These are phyloP conservation scores for Eudorcas thomsonii DNA, from an alignment of 2,113 vertebrate genomes.

Conservation along the genomic window DNA sequence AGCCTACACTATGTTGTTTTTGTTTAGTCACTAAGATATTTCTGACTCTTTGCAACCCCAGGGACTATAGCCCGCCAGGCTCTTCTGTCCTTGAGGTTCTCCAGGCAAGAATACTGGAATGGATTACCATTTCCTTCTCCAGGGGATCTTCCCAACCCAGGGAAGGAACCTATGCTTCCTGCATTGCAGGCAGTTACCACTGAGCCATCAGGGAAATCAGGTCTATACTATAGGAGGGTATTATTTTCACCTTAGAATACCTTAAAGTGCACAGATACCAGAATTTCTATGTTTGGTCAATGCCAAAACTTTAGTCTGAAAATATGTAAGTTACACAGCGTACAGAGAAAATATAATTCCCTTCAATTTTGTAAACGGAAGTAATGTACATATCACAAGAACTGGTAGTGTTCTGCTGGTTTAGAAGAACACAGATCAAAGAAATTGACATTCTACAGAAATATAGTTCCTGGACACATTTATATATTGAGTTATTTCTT, in stretches of 20 bases:
- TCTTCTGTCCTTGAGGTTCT: not conserved
- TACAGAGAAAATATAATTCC: not conserved
- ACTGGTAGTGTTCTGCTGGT: conserved; percentile 26
- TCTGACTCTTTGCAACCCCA: not conserved
- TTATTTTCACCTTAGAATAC: not conserved
- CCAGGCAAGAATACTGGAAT: not conserved
- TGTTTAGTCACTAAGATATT: not conserved
- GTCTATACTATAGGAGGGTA: not conserved
- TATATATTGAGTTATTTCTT: conserved; percentile 11
- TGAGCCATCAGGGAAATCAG: not conserved
- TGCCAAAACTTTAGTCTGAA: not conserved
- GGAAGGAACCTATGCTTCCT: not conserved
- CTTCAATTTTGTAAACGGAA: conserved; percentile 32
- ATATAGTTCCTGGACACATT: conserved; percentile 44
- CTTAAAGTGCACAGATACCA: not conserved
- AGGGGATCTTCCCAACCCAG: not conserved
- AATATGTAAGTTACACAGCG: not conserved
- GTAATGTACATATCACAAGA: conserved; percentile 11
- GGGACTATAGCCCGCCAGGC: not conserved
- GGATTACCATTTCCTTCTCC: not conserved
- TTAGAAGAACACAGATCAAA: conserved; percentile 48
- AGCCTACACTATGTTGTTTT: not conserved
- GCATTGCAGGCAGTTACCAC: not conserved
- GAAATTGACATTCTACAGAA: conserved; percentile 46
- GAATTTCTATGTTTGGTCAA: not conserved